Evolutionary conservation across 2,888 invertebrate species (phyloP), one percentile per base, ranked within the genome.

Genomic region (Erebia epiphron): DNA sequence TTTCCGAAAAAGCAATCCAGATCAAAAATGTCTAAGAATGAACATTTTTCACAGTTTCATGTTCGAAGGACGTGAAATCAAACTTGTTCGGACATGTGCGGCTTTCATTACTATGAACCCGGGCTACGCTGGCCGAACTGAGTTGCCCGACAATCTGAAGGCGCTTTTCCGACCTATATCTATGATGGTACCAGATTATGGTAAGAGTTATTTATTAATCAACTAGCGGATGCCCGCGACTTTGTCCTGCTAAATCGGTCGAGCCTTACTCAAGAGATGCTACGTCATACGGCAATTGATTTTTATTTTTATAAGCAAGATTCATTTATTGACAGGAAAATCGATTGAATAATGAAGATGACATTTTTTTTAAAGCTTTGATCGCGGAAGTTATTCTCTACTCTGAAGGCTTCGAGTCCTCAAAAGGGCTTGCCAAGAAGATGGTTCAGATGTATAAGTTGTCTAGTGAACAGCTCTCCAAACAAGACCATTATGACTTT

Each of bases 111-210:
- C 98, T 0, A 98, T 98, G 98, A 98, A 98, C 90, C 98, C 98
- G 0, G 98, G 98, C 1, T 98, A 98, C 83, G 98, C 98, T 1
- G 98, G 98, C 0, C 94, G 98, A 71, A 98, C 98, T 0, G 98
- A 98, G 83, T 88, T 98, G 56, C 98, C 98, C 0, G 98, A 98
- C 81, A 98, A 98, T 86, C 89, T 98, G 73, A 98, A 98, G 83
- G 97, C 98, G 0, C 85, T 98, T 14, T 98, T 98, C 85, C 94
- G 98, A 72, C 98, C 98, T 0, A 96, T 98, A 76, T 94, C 97
- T 1, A 98, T 98, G 98, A 98, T 98, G 98, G 97, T 98, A 54
- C 98, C 98, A 0, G 97, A 98, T 90, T 98, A 98, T 84, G 96
- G 97, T 96, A 88, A 86, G 80, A 13, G n/a, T 10, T 21, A 56